A percentile compares a stretch with the other conserved stretches of the same genome.
These are phyloP conservation scores for Cynodonichthys magdalenae DNA, from an alignment of 2,797 vertebrate genomes.

Conservation along the genomic window DNA sequence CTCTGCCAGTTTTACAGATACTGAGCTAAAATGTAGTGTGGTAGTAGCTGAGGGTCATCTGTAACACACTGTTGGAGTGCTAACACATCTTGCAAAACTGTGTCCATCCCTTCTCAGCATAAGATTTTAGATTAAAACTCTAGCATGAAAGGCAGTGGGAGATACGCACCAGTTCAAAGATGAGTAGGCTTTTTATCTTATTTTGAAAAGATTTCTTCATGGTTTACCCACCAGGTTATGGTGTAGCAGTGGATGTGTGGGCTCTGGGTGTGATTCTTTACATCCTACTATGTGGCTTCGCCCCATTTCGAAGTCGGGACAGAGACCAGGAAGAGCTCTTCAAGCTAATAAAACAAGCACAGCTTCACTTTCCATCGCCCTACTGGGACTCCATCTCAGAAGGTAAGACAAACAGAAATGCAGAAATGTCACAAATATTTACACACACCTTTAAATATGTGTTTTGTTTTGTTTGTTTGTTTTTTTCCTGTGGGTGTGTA, in stretches of 20 bases:
- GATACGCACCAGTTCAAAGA: too few species aligned
- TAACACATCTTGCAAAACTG: too few species aligned
- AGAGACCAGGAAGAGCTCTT: constrained; percentile 95
- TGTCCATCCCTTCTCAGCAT: too few species aligned
- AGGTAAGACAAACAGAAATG: constrained; percentile 76
- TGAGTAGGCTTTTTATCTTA: background rate
- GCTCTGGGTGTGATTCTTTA: constrained; percentile 96
- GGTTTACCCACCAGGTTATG: constrained; percentile 86
- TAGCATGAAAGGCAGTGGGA: too few species aligned
- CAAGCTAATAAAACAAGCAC: constrained; percentile 89
- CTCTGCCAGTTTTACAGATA: too few species aligned
- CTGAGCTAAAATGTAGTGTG: too few species aligned
- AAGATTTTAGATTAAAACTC: too few species aligned
- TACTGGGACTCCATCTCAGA: constrained; percentile 96
- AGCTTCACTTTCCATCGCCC: constrained; percentile 89
- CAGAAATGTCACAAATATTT: background rate
- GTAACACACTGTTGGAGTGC: too few species aligned
- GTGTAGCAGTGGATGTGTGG: constrained; percentile 95
- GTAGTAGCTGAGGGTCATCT: too few species aligned
- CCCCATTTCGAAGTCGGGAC: constrained; percentile 93
- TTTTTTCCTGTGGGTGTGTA: constrained; percentile 57
- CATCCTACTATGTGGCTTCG: constrained; percentile 94
- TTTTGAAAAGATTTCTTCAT: background rate
- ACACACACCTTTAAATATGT: background rate
- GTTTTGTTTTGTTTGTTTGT: background rate